These are phyloP conservation scores for Nibea albiflora DNA, from an alignment of 2,113 vertebrate genomes.

Conservation along the genomic window DNA sequence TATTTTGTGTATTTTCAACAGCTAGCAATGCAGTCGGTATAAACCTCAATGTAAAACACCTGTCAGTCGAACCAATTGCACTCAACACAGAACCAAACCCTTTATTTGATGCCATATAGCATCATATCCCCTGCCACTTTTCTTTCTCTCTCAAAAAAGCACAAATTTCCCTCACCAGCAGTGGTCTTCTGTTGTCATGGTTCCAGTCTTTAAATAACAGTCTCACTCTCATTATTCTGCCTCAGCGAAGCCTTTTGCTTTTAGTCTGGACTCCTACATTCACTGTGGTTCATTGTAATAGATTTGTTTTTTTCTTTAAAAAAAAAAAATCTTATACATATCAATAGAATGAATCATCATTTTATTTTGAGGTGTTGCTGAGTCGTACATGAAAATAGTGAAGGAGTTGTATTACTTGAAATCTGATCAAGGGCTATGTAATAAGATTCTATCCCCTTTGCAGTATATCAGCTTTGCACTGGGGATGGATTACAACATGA, in stretches of 20 bases:
- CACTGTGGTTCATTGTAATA: constrained; percentile 42
- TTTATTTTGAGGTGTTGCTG: constrained; percentile 42
- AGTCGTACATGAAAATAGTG: constrained; percentile 15
- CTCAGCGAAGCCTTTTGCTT: constrained; percentile 58
- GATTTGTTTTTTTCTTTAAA: constrained; percentile 27
- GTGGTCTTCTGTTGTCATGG: constrained; percentile 79
- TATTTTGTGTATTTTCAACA: neutral
- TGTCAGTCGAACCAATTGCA: constrained; percentile 12
- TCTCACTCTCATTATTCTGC: constrained; percentile 70
- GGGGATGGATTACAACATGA: constrained; percentile 1
- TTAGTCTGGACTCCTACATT: constrained; percentile 62
- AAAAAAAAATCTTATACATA: neutral
- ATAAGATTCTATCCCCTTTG: constrained; percentile 24
- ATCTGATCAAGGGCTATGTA: constrained; percentile 33
- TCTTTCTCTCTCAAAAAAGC: constrained; percentile 31
- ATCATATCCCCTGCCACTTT: constrained; percentile 14
- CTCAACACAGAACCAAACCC: neutral
- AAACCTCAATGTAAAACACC: neutral
- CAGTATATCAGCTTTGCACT: constrained; percentile 9
- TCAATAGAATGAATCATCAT: constrained; percentile 45
- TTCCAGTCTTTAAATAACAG: constrained; percentile 79
- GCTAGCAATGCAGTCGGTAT: neutral
- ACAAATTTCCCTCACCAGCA: constrained; percentile 53
- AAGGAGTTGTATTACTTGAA: constrained; percentile 9
- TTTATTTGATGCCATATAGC: constrained; percentile 16